These are phyloP conservation scores for Andrena chrysosceles DNA, from an alignment of 2,888 invertebrate species.

Conservation along the genomic window DNA sequence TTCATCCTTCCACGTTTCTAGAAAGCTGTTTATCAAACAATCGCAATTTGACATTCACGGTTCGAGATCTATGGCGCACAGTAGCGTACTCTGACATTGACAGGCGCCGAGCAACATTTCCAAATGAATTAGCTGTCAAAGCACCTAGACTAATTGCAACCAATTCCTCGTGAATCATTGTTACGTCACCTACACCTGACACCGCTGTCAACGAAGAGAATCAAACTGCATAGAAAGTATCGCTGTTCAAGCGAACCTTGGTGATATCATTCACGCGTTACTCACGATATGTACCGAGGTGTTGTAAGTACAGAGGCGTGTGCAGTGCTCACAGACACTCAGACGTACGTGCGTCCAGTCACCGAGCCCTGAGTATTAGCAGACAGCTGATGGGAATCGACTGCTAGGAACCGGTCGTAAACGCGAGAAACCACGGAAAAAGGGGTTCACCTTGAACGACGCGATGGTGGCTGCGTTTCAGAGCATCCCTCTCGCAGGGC, in stretches of 20 bases:
- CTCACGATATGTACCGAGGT: neutral
- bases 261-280: neutral
- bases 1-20: neutral
- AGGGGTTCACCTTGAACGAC: conserved; percentile 60
- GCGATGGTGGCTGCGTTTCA: conserved; percentile 39
- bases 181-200: neutral
- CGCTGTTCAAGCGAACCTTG: neutral
- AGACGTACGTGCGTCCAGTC: neutral
- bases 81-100: neutral
- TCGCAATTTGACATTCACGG: neutral
- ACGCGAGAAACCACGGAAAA: neutral
- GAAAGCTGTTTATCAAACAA: neutral
- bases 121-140: neutral
- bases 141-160: neutral
- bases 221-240: neutral
- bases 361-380: no score
- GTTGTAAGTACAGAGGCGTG: neutral
- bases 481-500: conserved; percentile 62
- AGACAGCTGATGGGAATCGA: conserved; percentile 26
- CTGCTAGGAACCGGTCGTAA: conserved; percentile 3
- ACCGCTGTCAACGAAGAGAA: neutral
- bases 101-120: neutral
- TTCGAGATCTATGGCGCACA: neutral
- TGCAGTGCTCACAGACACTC: no score
- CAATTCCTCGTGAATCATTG: neutral